phyloP scores from a whole-genome alignment of 1,140 invertebrate genomes.

The Dermatophagoides farinae region DNA sequence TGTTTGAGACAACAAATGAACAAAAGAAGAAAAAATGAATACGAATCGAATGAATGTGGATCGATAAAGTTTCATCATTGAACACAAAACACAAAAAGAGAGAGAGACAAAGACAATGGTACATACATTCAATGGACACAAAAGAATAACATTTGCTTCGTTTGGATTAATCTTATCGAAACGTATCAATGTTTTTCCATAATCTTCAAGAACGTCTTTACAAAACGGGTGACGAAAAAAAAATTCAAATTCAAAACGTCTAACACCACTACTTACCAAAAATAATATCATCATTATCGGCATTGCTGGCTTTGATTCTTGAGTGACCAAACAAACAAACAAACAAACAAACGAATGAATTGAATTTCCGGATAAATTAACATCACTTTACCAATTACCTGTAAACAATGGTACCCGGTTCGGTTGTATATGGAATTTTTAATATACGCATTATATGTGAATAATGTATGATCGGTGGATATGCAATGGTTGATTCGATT shows the following conservation, averaged over 20 bases:
- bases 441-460: conserved; percentile 22
- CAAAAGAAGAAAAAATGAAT: neutral
- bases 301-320: conserved; percentile 51
- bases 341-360: too few relatives aligned
- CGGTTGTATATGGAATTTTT: conserved; percentile 19
- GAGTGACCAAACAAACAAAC: too few relatives aligned
- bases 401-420: conserved; percentile 47
- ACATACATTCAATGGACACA: conserved; percentile 11
- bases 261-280: conserved; percentile 7
- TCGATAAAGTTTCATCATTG: neutral
- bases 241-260: too few relatives aligned
- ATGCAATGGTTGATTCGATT: neutral
- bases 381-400: conserved; percentile 43
- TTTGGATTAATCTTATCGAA: conserved; percentile 17
- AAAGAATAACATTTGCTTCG: conserved; percentile 20
- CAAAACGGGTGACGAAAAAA: too few relatives aligned
- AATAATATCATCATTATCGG: conserved; percentile 42
- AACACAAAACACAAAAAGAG: neutral
- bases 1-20: conserved; percentile 8
- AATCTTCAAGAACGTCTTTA: conserved; percentile 12
- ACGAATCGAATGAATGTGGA: neutral
- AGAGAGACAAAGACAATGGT: neutral
- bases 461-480: conserved; percentile 20
- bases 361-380: conserved; percentile 33
- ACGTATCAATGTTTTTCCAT: conserved; percentile 16